Conservation (phyloP, 2,113 vertebrate genomes). For the Myocastor coypus region DNA sequence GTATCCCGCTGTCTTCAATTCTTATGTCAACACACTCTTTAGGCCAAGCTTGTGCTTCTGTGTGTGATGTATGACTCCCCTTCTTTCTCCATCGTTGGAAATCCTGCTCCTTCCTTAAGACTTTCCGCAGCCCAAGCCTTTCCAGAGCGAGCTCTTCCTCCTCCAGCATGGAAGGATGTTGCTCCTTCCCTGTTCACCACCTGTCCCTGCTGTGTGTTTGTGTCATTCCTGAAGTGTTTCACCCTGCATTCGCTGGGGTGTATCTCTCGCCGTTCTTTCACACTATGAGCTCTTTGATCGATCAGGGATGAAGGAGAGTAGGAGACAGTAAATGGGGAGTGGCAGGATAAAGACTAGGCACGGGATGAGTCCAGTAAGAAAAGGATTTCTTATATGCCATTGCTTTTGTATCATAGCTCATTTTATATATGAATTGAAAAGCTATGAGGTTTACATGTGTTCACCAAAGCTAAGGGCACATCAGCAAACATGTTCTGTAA, state of each 20-base stretch:
- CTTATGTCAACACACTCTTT: neutral
- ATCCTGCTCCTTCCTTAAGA: neutral
- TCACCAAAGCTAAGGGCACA: neutral
- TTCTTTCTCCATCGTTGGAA: neutral
- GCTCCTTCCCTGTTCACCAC: too few relatives aligned
- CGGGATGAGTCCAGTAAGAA: neutral
- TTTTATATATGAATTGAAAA: neutral
- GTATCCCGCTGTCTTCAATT: neutral
- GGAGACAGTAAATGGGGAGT: neutral
- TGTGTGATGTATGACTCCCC: neutral
- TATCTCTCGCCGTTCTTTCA: neutral
- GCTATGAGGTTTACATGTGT: neutral
- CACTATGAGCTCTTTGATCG: neutral
- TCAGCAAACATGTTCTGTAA: neutral
- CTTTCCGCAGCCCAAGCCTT: neutral
- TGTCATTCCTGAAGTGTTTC: accelerated
- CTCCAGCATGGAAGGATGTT: neutral
- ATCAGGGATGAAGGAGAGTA: neutral
- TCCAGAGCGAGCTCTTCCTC: neutral
- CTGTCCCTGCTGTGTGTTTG: accelerated
- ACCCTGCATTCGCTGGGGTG: accelerated
- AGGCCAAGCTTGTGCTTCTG: neutral
- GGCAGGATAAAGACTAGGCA: neutral
- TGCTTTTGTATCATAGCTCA: neutral
- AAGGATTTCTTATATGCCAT: neutral